phyloP scores from a whole-genome alignment of 2,888 invertebrate genomes.

The Patella caerulea region DNA sequence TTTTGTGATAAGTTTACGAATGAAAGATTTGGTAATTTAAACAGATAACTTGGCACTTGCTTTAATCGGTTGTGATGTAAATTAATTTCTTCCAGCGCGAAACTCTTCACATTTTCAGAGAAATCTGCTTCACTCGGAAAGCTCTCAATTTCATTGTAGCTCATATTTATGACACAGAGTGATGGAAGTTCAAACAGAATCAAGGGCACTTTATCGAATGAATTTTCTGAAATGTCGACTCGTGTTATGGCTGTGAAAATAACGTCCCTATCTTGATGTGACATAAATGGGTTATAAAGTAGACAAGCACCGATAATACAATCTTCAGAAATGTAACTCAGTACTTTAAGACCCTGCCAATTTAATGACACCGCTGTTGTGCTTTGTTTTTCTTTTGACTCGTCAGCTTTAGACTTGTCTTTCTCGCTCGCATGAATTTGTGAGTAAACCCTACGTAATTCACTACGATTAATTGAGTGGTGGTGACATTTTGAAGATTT shows the following conservation, averaged over 20 bases:
- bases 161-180: slow-evolving; percentile 88
- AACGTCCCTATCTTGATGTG: slow-evolving; percentile 75
- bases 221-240: slow-evolving; percentile 92
- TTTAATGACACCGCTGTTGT: slow-evolving; percentile 82
- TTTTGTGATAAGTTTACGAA: slow-evolving; percentile 92
- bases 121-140: slow-evolving; percentile 75
- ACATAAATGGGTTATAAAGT: slow-evolving; percentile 87
- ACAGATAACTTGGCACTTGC: slow-evolving; percentile 84
- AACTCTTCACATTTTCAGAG: slow-evolving; percentile 68
- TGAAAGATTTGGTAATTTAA: slow-evolving; percentile 83
- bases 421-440: slow-evolving; percentile 5
- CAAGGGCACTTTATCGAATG: slow-evolving; percentile 83
- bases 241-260: slow-evolving; percentile 93
- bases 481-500: slow-evolving; percentile 88
- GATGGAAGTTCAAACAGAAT: slow-evolving; percentile 83
- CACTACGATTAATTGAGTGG: slow-evolving; percentile 91
- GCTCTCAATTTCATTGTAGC: slow-evolving; percentile 84
- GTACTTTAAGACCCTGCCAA: slow-evolving; percentile 85
- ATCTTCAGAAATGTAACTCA: slow-evolving; percentile 78
- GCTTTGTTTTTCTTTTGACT: slow-evolving; percentile 44
- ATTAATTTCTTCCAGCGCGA: slow-evolving; percentile 89
- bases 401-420: slow-evolving; percentile 75
- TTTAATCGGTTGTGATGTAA: slow-evolving; percentile 88
- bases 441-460: slow-evolving; percentile 75
- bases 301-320: slow-evolving; percentile 90